Base-by-base conservation (phyloP, 2,113 vertebrate genomes). In the Calypte anna region DNA sequence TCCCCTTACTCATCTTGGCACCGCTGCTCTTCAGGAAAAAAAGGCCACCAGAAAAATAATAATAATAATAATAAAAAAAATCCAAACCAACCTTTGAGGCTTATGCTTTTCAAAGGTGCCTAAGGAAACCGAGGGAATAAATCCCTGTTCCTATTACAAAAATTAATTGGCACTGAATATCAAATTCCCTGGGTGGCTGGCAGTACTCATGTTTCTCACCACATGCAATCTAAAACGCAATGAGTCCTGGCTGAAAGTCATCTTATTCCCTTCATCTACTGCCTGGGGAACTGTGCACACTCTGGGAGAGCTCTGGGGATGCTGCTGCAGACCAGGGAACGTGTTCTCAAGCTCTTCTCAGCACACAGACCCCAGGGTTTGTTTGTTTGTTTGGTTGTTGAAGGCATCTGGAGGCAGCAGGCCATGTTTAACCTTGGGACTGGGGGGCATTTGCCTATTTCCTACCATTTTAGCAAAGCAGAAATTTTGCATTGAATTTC, bases 111-210 rank as follows among this genome's bases (percentile, higher is more conserved):
- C 72, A 13, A 77, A 95, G 85, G 55, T 50, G 78, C 93, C 85
- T 68, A 73, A 66, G 73, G 88, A 86, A 95, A 90, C 30, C 0
- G 0, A 59, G 86, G 76, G 64, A 75, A 59, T 53, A 64, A 84
- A 86, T 90, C 89, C 82, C 88, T 18, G 44, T 63, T 96, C 95
- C 85, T 77, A 30, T 93, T 64, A 82, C 72, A 86, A 36, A 92
- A 95, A 95, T 90, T 55, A 95, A 93, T 97, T 96, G 95, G 93
- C 94, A 96, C 90, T 90, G 85, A 86, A 54, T n/a, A 91, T 68
- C 66, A 10, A 8, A 80, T 84, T 88, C 92, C 95, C 89, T 13
- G 22, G 90, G 78, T 7, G 12, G 83, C 82, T 72, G 90, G 74
- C 79, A 79, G 90, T 40, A 48, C 61, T 68, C 18, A 4, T 62